Percentiles rank a stretch among this genome's conserved stretches.
Evolutionary conservation across 2,797 vertebrate species (phyloP).

Genomic region (Synanceia verrucosa): DNA sequence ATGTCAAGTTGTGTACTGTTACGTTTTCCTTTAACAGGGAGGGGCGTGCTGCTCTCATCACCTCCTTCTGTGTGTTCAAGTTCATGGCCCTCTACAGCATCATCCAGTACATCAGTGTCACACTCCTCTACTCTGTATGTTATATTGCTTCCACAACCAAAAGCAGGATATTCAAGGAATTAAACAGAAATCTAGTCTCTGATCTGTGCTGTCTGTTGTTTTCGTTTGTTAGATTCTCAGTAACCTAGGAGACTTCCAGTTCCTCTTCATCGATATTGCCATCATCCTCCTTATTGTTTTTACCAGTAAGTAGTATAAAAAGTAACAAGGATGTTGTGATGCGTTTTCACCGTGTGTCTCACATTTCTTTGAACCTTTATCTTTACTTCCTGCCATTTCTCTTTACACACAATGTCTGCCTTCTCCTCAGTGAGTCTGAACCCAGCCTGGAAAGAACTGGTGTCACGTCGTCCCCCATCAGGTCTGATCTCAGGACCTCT

Average conservation of each 20-base stretch:
- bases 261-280: conserved; percentile 97
- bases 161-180: background rate
- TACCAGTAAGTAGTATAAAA: conserved; percentile 91
- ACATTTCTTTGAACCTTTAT: background rate
- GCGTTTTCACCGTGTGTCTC: background rate
- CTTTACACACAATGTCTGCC: background rate
- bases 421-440: conserved; percentile 93
- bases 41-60: conserved; percentile 96
- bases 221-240: conserved; percentile 86
- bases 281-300: conserved; percentile 97
- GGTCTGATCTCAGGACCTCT: conserved; percentile 95
- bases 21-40: conserved; percentile 84
- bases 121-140: conserved; percentile 95
- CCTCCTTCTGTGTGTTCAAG: conserved; percentile 99
- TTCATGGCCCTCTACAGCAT: conserved; percentile 99
- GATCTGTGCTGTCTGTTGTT: background rate
- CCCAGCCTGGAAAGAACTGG: conserved; percentile 94
- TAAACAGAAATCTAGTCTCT: background rate
- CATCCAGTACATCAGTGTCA: conserved; percentile 98
- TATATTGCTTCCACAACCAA: background rate
- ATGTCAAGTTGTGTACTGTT: background rate
- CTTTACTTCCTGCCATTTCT: background rate
- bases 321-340: background rate
- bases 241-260: conserved; percentile 98
- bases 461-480: conserved; percentile 90